Evolutionary conservation across 2,113 vertebrate species (phyloP).

Genomic region (Xenopus borealis): DNA sequence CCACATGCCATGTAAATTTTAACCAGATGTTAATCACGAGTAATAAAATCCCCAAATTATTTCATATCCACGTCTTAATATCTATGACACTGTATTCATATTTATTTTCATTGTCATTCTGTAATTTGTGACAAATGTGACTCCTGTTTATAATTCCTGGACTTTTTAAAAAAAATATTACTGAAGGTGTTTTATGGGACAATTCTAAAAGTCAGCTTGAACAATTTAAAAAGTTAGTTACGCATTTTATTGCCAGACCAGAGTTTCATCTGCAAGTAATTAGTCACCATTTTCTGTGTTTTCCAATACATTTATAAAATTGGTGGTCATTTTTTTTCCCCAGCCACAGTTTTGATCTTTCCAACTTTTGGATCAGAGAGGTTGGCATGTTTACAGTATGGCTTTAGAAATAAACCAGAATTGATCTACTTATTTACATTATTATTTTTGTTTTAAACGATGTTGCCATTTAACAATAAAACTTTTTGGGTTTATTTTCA

Average conservation of each 20-base stretch:
- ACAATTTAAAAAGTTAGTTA: slow-evolving; percentile 23
- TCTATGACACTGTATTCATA: neutral
- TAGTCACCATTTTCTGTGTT: slow-evolving; percentile 38
- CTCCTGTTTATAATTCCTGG: neutral
- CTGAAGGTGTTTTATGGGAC: neutral
- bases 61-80: neutral
- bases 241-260: slow-evolving; percentile 22
- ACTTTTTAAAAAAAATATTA: neutral
- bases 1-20: slow-evolving; percentile 13
- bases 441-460: too few species aligned
- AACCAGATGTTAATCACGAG: slow-evolving; percentile 5
- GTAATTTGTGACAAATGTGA: neutral
- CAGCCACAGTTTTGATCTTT: slow-evolving; percentile 3
- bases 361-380: neutral
- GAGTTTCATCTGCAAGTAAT: slow-evolving; percentile 35
- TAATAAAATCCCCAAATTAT: neutral
- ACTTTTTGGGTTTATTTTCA: too few species aligned
- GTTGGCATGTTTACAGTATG: neutral
- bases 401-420: neutral
- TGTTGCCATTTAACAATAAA: too few species aligned
- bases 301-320: slow-evolving; percentile 32
- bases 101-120: neutral
- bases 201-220: slow-evolving; percentile 16
- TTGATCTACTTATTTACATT: slow-evolving; percentile 7
- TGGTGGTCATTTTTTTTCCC: slow-evolving; percentile 16